Base-by-base conservation (phyloP, 2,888 invertebrate species). In the Pheosia gnoma region DNA sequence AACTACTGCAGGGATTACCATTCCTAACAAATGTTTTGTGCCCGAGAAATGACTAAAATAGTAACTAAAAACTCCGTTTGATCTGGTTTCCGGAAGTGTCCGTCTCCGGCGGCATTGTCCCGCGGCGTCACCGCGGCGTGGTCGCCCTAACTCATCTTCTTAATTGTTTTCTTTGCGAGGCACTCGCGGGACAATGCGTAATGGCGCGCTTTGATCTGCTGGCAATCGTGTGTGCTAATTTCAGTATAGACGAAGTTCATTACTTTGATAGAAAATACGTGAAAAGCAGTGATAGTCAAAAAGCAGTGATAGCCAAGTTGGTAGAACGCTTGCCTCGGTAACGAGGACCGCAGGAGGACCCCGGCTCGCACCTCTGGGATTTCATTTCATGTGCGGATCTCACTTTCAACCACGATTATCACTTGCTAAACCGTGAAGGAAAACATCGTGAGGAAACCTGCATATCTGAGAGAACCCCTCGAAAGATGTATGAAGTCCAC, bases 101-200 rank as follows among this genome's bases (percentile, higher is more conserved):
- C 68, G 85, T 85, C 82, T 89, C 89, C 88, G 87, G 85, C 59
- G 66, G 80, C 75, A 84, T 88, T 89, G 90, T 91, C 83, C 81
- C 65, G 61, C 68, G 77, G 70, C 79, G 77, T 74, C 78, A 71
- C 11, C 73, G 70, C 72, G 72, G 72, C 67, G 64, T 80, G 84
- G 84, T 81, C 86, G 82, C 88, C 88, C 88, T 73, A 78, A 71
- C 79, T 84, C 90, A 91, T 91, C 85, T 86, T 87, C 89, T 86
- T 91, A 89, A 91, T 92, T 92, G 91, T 91, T 91, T 90, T 90
- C 91, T 91, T 91, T 86, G 62, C 75, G 71, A 78, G 84, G 84
- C 89, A 88, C 87, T 89, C 84, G 79, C 79, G 80, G 78, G 73
- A 91, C 91, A 91, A 91, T 90, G 75, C 84, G 70, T 88, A 88